Base-by-base conservation (phyloP, 1,140 invertebrate species). In the Macrobrachium rosenbergii region DNA sequence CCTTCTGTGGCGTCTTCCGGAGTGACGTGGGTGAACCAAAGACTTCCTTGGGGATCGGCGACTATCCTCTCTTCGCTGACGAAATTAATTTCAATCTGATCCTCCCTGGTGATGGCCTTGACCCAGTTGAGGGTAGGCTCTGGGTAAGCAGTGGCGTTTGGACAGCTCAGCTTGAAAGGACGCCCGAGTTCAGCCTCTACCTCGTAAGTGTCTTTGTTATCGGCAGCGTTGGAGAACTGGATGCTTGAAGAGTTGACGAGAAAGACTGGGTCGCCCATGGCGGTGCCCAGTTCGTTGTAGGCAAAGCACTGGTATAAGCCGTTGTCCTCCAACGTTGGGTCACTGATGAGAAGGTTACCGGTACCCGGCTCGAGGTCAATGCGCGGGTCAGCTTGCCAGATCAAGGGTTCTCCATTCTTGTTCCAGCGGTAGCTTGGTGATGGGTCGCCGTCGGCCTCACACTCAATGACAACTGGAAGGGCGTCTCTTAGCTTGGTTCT, bases 241-340 rank as follows among this genome's bases (percentile, higher is more conserved):
- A 88, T 88, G 16, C 79, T 80, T 60, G 80, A 83, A n/a, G 63
- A 79, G 79, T 90, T 90, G 28, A 86, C 10, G n/a, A 90, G 83
- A n/a, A 82, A 67, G 17, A 90, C 78, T 2, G 86, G 79, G 73
- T 90, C 87, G 14, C 60, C 79, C 14, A 67, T 67, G 19, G 89
- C 89, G 2, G 87, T 84, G 0, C 89, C 89, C 19, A 90, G 80
- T 14, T 90, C 87, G 64, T 90, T 90, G 80, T 86, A 88, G 73
- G 89, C 89, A 37, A 90, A 87, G 67, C 89, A 90, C 60, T 90
- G 89, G 59, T 90, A 90, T 6, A 78, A n/a, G 5, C 89, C 89
- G 60, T 90, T 90, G 75, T 90, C 89, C 10, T 82, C 80, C 19
- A 87, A 23, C 12, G 28, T 67, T 11, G 89, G 89, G 59, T 88